Evolutionary conservation across 1,140 invertebrate species (phyloP), one percentile per base, ranked within the genome.

Genomic region (Drosophila punjabiensis): DNA sequence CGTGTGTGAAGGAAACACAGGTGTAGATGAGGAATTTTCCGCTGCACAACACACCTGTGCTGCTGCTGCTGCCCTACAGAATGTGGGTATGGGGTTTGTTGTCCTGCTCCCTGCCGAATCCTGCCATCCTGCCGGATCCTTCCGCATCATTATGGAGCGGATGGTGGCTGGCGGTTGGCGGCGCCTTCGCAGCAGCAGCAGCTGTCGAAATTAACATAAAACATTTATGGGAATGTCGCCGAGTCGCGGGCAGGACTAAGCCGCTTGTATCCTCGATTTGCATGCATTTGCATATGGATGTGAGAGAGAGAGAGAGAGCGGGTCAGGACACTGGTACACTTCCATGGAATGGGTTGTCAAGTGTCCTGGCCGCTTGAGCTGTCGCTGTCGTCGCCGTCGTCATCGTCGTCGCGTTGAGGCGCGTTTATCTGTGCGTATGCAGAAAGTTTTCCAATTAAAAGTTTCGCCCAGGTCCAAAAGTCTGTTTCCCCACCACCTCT

Each of bases 391-490:
- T 20, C 20, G 20, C 28, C 45, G 45, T 47, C 5, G 20, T 48
- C 24, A n/a, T 20, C n/a, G 41, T 9, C 9, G n/a, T 53, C 50
- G 50, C 50, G 53, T 18, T 50, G 66, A 73, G 56, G 52, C 76
- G 83, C 76, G 80, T 88, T 80, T 88, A 88, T 88, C 85, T 81
- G 69, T 88, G 85, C 84, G 85, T 88, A 89, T 88, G 84, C 85
- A 83, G 79, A 80, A 88, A 88, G 71, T 88, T 88, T 88, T 88
- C 84, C 84, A 88, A 88, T 88, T 88, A 88, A 88, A 88, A 88
- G 73, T 88, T 88, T 80, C 53, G 74, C 41, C 56, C 59, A 69
- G 74, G 73, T 89, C 73, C 78, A 63, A 58, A 58, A 76, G 53
- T 65, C 58, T 58, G 37, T 47, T 59, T 14, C 41, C 56, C 43